Conservation (phyloP, 2,113 vertebrate species). For the Anhinga anhinga region DNA sequence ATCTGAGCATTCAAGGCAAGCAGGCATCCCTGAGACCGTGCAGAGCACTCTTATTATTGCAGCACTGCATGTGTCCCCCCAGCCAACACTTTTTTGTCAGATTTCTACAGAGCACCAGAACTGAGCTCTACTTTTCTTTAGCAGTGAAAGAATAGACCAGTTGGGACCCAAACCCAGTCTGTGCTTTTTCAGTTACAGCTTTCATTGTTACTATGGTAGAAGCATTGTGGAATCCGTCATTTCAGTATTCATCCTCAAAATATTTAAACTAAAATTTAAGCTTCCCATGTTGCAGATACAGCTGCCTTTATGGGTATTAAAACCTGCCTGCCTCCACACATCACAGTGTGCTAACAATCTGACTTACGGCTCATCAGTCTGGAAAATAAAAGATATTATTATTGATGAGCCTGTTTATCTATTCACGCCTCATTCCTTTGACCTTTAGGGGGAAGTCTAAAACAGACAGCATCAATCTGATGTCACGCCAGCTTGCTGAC, state of each 20-base stretch:
- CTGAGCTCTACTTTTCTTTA: not conserved
- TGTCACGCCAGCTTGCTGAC: not conserved
- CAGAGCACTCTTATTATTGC: not conserved
- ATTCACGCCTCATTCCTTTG: not conserved
- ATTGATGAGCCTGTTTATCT: constrained; percentile 31
- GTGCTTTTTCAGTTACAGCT: not conserved
- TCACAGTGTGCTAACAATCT: not conserved
- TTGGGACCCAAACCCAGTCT: not conserved
- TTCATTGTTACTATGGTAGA: not conserved
- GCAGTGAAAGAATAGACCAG: not conserved
- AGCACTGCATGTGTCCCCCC: not conserved
- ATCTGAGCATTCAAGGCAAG: not conserved
- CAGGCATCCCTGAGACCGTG: not conserved
- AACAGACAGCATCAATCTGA: not conserved
- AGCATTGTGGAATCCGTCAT: not conserved
- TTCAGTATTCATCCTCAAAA: not conserved
- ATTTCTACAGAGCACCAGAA: not conserved
- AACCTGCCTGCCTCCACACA: not conserved
- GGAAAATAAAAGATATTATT: constrained; percentile 38
- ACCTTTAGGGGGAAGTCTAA: constrained; percentile 19
- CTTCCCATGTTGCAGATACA: not conserved
- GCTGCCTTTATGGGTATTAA: not conserved
- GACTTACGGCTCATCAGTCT: not conserved
- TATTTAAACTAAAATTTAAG: constrained; percentile 6
- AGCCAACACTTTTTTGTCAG: not conserved